A percentile compares a stretch with the other conserved stretches of the same genome.
Conservation (phyloP, 2,888 invertebrate species). For the Meganola albula region DNA sequence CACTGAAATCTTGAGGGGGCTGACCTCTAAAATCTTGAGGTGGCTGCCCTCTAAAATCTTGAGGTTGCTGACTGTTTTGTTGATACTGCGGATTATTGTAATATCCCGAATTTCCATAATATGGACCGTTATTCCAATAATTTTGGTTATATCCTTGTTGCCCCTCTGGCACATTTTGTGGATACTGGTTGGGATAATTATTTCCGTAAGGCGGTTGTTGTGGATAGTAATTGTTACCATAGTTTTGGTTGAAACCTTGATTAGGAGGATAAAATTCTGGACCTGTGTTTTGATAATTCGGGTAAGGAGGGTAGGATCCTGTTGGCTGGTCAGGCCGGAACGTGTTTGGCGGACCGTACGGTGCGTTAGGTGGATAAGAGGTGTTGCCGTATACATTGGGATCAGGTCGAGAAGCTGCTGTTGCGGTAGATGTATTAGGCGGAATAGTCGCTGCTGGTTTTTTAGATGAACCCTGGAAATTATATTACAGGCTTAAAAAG, state of each 20-base stretch:
- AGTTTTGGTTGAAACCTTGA: slow-evolving; percentile 63
- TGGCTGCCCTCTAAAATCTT: slow-evolving; percentile 47
- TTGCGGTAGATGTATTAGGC: slow-evolving; percentile 56
- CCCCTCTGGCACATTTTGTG: slow-evolving; percentile 47
- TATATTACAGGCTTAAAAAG: too few species aligned
- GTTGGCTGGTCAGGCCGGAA: slow-evolving; percentile 52
- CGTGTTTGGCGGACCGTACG: slow-evolving; percentile 46
- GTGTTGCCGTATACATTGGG: slow-evolving; percentile 40
- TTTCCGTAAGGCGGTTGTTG: slow-evolving; percentile 51
- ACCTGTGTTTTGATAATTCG: slow-evolving; percentile 55
- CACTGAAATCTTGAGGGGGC: slow-evolving; percentile 49
- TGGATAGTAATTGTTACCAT: slow-evolving; percentile 60
- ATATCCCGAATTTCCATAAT: slow-evolving; percentile 59
- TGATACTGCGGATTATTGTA: slow-evolving; percentile 63
- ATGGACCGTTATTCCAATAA: slow-evolving; percentile 63
- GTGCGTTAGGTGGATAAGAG: slow-evolving; percentile 53
- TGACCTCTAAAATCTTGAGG: slow-evolving; percentile 49
- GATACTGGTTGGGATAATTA: slow-evolving; percentile 67
- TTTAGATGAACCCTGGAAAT: slow-evolving; percentile 55
- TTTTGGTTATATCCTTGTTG: slow-evolving; percentile 58
- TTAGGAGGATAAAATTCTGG: slow-evolving; percentile 71
- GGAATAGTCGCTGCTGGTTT: slow-evolving; percentile 74
- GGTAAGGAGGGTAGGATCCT: slow-evolving; percentile 60
- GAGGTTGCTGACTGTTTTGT: slow-evolving; percentile 47
- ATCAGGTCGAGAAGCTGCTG: slow-evolving; percentile 39